Conservation (phyloP, 2,113 vertebrate genomes). For the Excalfactoria chinensis region DNA sequence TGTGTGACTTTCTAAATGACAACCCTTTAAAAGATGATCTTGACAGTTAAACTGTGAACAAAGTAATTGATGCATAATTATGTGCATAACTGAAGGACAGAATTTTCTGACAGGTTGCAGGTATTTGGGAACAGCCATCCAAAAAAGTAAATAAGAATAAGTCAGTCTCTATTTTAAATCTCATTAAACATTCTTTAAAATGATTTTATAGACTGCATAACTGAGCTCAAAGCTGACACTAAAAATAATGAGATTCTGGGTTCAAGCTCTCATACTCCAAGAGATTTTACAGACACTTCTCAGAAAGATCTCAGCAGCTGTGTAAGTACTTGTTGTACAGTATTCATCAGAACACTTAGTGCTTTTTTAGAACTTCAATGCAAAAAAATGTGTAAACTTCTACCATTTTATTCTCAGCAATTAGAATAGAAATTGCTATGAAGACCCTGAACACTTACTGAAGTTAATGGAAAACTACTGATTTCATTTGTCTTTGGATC, state of each 20-base stretch:
- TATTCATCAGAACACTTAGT: conserved; percentile 49
- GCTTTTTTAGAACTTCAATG: conserved; percentile 29
- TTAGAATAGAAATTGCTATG: not conserved
- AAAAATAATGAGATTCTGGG: conserved; percentile 27
- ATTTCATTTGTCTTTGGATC: not conserved
- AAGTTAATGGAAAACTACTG: conserved; percentile 5
- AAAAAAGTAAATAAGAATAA: not conserved
- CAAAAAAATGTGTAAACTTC: not conserved
- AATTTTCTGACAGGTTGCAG: conserved; percentile 9
- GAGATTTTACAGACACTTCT: conserved; percentile 13
- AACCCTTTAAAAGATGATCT: not conserved
- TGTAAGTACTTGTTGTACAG: conserved; percentile 19
- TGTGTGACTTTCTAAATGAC: conserved; percentile 6
- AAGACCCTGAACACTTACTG: not conserved
- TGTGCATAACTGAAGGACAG: not conserved
- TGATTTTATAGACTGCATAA: not conserved
- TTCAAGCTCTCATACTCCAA: not conserved
- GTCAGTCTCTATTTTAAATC: not conserved
- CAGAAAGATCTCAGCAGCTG: not conserved
- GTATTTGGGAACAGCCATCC: not conserved
- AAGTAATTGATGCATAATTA: not conserved
- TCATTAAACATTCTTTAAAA: not conserved
- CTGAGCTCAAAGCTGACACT: conserved; percentile 10
- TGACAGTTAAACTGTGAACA: conserved; percentile 8
- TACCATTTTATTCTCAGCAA: conserved; percentile 19